A percentile compares a stretch with the other conserved stretches of the same genome.
These are phyloP conservation scores for Gymnarchus niloticus DNA, from an alignment of 2,113 vertebrate genomes.

Conservation along the genomic window DNA sequence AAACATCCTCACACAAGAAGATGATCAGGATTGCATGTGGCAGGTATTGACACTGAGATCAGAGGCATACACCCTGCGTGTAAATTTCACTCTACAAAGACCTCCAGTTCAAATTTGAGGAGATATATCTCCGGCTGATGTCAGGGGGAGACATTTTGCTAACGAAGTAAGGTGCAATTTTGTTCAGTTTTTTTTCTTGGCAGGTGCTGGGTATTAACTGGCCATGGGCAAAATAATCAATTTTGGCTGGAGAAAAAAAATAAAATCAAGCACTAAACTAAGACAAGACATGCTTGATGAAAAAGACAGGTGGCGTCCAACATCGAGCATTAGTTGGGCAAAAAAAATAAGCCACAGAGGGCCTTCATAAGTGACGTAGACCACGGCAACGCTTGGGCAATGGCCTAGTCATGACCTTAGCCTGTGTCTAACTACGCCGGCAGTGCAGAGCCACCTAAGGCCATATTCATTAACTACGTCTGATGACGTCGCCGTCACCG, in stretches of 20 bases:
- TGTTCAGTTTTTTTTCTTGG: too few relatives aligned
- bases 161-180: neutral
- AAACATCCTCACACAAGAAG: neutral
- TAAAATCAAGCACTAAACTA: neutral
- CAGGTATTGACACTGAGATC: constrained; percentile 11
- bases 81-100: constrained; percentile 4
- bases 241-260: too few relatives aligned
- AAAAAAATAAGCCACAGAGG: neutral
- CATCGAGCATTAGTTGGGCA: neutral
- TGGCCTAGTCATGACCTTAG: neutral
- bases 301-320: neutral
- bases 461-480: neutral
- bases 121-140: neutral
- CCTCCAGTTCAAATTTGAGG: constrained; percentile 5
- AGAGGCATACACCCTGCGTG: neutral
- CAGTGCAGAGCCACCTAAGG: neutral
- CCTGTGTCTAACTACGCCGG: neutral
- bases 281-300: neutral
- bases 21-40: neutral
- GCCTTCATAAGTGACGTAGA: neutral
- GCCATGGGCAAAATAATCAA: too few relatives aligned
- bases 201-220: neutral
- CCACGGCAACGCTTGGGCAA: neutral
- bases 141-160: neutral
- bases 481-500: too few relatives aligned